A percentile compares a stretch with the other conserved stretches of the same genome.
Conservation (phyloP, 1,140 invertebrate species). For the Drosophila dunni region DNA sequence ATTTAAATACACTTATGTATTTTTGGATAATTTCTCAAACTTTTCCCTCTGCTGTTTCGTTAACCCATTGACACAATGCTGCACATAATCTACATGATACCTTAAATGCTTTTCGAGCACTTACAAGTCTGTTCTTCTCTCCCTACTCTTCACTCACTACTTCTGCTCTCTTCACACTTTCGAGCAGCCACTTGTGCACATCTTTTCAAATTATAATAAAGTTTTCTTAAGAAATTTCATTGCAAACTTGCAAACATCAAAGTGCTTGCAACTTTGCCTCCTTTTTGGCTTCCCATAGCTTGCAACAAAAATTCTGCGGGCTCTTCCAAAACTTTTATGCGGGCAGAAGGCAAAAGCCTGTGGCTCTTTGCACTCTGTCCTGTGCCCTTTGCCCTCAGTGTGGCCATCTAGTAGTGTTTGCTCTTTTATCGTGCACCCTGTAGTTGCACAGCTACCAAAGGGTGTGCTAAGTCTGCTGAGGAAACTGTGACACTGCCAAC, state of each 20-base stretch:
- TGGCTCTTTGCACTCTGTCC: no score
- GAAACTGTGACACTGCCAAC: no score
- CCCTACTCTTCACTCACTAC: background rate
- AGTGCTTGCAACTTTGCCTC: constrained; percentile 24
- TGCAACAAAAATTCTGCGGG: constrained; percentile 54
- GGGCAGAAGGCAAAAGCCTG: constrained; percentile 16
- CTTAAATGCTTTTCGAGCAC: constrained; percentile 20
- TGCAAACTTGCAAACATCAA: constrained; percentile 70
- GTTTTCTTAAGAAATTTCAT: constrained; percentile 75
- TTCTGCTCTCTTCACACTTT: background rate
- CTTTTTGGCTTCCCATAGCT: constrained; percentile 12
- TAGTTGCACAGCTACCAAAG: background rate
- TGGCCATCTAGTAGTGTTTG: constrained; percentile 57
- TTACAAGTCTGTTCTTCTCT: background rate
- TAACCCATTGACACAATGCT: constrained; percentile 2
- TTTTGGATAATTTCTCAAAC: no score
- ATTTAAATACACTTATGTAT: no score
- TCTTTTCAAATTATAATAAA: constrained; percentile 80
- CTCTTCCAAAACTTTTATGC: constrained; percentile 52
- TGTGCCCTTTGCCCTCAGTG: background rate
- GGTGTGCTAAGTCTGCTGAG: no score
- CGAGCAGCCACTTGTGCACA: constrained; percentile 8
- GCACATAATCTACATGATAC: constrained; percentile 34
- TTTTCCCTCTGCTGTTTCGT: background rate
- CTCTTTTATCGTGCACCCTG: constrained; percentile 10